These are phyloP conservation scores for Diachasmimorpha longicaudata DNA, from an alignment of 1,140 invertebrate genomes.

Conservation along the genomic window DNA sequence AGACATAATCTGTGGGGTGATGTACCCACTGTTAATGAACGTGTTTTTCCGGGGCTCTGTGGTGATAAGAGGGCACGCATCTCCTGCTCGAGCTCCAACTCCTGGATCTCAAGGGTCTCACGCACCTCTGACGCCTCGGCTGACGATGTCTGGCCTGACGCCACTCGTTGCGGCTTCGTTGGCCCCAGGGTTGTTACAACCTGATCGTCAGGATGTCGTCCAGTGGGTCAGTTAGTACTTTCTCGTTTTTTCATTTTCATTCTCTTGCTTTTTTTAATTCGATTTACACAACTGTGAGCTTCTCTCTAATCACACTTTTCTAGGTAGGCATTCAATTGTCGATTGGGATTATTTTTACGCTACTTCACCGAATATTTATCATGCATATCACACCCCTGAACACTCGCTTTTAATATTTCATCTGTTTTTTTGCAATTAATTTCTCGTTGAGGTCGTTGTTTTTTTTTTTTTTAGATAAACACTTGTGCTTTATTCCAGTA, in stretches of 20 bases:
- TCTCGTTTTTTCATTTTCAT: neutral
- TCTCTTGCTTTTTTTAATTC: neutral
- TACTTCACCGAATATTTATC: neutral
- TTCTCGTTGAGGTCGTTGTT: too few relatives aligned
- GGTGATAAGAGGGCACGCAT: constrained; percentile 55
- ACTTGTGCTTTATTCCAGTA: too few relatives aligned
- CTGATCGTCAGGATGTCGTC: constrained; percentile 54
- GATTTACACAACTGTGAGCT: neutral
- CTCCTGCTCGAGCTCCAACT: constrained; percentile 55
- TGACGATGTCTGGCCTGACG: constrained; percentile 45
- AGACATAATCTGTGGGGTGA: constrained; percentile 70
- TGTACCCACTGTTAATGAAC: constrained; percentile 54
- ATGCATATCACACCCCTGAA: neutral
- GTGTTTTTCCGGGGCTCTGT: constrained; percentile 45
- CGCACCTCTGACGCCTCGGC: constrained; percentile 45
- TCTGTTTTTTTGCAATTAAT: neutral
- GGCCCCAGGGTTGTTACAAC: constrained; percentile 79
- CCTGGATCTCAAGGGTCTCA: constrained; percentile 43
- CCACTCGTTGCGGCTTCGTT: constrained; percentile 71
- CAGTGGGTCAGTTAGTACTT: neutral
- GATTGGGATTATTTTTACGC: neutral
- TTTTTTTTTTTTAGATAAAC: too few relatives aligned
- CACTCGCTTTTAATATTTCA: too few relatives aligned
- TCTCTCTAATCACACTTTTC: neutral
- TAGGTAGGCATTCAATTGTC: neutral